Conservation (phyloP, 2,113 vertebrate genomes). For the Eonycteris spelaea region DNA sequence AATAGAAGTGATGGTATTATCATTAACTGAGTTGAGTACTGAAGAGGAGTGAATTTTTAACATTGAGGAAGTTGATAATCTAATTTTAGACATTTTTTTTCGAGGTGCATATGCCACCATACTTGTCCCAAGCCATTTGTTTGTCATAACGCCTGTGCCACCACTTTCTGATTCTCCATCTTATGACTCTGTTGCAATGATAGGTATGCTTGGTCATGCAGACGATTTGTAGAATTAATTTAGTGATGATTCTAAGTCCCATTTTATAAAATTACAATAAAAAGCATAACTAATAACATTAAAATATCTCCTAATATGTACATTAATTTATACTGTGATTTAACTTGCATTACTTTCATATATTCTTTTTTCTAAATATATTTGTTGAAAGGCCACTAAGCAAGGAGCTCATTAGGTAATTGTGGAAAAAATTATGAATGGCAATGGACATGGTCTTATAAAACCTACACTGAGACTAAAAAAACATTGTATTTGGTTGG, state of each 20-base stretch:
- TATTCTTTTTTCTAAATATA: background rate
- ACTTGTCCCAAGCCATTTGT: background rate
- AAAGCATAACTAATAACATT: background rate
- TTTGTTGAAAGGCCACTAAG: background rate
- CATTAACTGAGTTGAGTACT: background rate
- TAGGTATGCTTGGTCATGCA: background rate
- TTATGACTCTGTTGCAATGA: background rate
- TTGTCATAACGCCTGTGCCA: background rate
- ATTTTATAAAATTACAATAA: background rate
- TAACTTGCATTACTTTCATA: background rate
- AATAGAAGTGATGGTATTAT: background rate
- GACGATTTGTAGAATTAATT: background rate
- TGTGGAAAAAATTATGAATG: background rate
- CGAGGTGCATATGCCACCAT: background rate
- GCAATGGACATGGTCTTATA: background rate
- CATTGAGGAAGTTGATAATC: background rate
- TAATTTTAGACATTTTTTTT: background rate
- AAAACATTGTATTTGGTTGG: background rate
- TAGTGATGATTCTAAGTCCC: background rate
- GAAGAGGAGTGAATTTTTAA: background rate
- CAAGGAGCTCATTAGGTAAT: background rate
- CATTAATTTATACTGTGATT: background rate
- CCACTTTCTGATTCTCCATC: background rate
- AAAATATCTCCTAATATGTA: background rate
- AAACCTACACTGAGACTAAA: background rate